Percentiles rank a stretch among this genome's conserved stretches.
Evolutionary conservation across 2,888 invertebrate genomes (phyloP).

Genomic region (Eupeodes latifasciatus): DNA sequence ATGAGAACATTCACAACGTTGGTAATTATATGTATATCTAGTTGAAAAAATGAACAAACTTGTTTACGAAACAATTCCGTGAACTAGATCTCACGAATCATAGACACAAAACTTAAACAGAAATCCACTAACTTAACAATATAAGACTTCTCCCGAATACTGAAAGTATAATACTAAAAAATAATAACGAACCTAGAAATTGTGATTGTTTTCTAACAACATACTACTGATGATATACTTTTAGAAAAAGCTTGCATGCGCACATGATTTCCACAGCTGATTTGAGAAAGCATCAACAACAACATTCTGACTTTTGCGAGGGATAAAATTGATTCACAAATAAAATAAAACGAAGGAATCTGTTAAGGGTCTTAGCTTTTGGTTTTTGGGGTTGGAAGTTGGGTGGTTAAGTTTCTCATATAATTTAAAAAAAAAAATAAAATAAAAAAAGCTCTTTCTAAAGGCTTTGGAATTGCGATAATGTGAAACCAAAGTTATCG

Average conservation of each 20-base stretch:
- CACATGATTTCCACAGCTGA: conserved; percentile 50
- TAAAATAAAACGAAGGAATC: neutral
- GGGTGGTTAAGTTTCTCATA: neutral
- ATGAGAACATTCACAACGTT: neutral
- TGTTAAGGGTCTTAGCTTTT: neutral
- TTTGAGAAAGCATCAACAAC: conserved; percentile 1
- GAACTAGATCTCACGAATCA: neutral
- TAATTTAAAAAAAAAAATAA: too few species aligned
- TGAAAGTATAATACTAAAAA: conserved; percentile 51
- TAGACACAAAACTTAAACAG: neutral
- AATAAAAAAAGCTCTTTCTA: conserved; percentile 8
- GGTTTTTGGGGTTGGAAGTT: too few species aligned
- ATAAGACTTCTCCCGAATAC: conserved; percentile 24
- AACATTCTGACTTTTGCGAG: neutral
- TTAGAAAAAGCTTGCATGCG: conserved; percentile 40
- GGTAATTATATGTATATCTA: neutral
- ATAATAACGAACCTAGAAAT: neutral
- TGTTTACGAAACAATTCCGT: neutral
- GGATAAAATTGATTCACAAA: conserved; percentile 3
- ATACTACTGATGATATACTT: conserved; percentile 12
- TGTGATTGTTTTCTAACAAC: conserved; percentile 20
- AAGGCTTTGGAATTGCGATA: neutral
- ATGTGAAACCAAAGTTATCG: conserved; percentile 1
- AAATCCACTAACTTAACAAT: neutral
- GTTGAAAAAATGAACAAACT: neutral